Base-by-base conservation (phyloP, 2,113 vertebrate species). In the Silurus glanis region DNA sequence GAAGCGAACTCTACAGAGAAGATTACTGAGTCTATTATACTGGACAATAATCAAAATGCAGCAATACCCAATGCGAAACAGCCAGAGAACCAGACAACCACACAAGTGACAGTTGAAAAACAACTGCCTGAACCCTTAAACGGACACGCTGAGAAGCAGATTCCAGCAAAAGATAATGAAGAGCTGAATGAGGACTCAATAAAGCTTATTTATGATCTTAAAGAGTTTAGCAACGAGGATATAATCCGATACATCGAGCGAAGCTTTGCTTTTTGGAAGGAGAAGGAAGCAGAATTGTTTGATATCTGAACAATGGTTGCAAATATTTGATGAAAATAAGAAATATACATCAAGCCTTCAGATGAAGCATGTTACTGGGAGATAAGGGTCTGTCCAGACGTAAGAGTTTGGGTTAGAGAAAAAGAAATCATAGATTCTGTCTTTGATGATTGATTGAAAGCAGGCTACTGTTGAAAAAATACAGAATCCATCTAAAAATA, bases 261-360 rank as follows among this genome's bases (percentile, higher is more conserved):
- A 45, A 99, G 98, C 91, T 99, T 99, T 93, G 97, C 97, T 81
- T 99, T 99, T 91, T 99, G 98, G 97, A 99, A 99, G 92, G 97
- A 98, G 94, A 98, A 97, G 89, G 98, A 99, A 90, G 96, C 96
- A 0, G 97, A 98, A 87, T 92, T 98, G 88, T 97, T 97, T 74
- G 96, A 98, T 90, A 96, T 96, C 86, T 99, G 94, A 97, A 55
- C 66, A 71, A 14, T 75, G 25, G 83, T 51, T 25, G 28, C 51
- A 14, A 87, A 14, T 58, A 51, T 21, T 13, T 28, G 47, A 64
- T 76, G 45, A 28, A 80, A 72, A 72, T 5, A 12, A 45, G 72
- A 64, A 72, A 83, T n/a, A 80, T n/a, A 9, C 74, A 71, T 16
- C 61, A 80, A 51, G 49, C 51, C 17, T 51, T 76, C 55, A 76